Conservation (phyloP, 2,888 invertebrate species). For the Metalampra italica region DNA sequence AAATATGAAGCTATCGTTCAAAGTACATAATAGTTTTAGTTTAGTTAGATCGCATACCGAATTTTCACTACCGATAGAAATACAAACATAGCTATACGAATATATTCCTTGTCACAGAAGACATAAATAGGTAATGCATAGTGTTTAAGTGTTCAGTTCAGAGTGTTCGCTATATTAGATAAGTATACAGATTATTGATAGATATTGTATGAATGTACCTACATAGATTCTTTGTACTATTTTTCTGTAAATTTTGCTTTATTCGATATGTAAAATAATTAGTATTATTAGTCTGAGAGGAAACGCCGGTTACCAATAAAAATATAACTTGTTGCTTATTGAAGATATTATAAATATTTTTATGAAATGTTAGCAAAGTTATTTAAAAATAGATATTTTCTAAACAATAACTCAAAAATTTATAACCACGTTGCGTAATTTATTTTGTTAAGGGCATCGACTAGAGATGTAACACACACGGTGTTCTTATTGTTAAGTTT, state of each 20-base stretch:
- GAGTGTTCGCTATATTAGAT: conserved; percentile 68
- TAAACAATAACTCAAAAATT: conserved; percentile 41
- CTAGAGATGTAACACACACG: conserved; percentile 23
- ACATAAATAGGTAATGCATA: conserved; percentile 35
- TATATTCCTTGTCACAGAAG: conserved; percentile 55
- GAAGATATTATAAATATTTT: conserved; percentile 71
- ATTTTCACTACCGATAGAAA: conserved; percentile 69
- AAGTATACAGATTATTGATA: conserved; percentile 39
- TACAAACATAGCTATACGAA: conserved; percentile 40
- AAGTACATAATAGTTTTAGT: conserved; percentile 31
- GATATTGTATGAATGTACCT: conserved; percentile 60
- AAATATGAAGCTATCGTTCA: conserved; percentile 56
- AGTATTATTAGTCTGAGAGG: conserved; percentile 77
- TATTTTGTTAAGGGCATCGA: conserved; percentile 54
- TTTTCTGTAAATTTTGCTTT: conserved; percentile 70
- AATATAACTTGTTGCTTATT: conserved; percentile 77
- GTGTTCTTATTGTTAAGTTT: conserved; percentile 66
- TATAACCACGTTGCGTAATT: conserved; percentile 61
- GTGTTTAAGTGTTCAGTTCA: conserved; percentile 61
- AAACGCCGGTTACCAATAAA: conserved; percentile 79
- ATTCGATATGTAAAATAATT: conserved; percentile 65
- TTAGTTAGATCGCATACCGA: conserved; percentile 60
- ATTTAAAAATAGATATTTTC: conserved; percentile 49
- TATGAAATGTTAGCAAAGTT: conserved; percentile 70
- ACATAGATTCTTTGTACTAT: conserved; percentile 48